phyloP scores from a whole-genome alignment of 1,140 invertebrate species.

The Zaprionus capensis region DNA sequence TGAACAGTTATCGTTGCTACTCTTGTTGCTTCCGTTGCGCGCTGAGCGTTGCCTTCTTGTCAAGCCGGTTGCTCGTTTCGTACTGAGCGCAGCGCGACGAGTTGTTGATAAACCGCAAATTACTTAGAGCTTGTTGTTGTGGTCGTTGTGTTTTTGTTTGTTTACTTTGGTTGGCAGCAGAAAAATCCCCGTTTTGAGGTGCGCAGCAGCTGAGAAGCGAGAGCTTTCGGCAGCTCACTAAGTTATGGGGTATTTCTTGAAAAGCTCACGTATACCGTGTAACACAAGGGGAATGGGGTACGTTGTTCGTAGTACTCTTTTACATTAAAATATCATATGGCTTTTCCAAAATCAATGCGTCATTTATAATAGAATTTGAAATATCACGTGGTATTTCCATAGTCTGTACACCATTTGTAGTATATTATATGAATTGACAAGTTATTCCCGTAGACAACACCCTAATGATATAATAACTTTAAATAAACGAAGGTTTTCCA shows the following conservation, averaged over 20 bases:
- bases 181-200: constrained; percentile 35
- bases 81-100: constrained; percentile 46
- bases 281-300: background rate
- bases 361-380: too few species aligned
- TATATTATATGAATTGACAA: too few species aligned
- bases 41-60: constrained; percentile 25
- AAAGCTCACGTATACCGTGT: constrained; percentile 34
- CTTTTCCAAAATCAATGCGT: too few species aligned
- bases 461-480: too few species aligned
- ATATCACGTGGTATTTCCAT: too few species aligned
- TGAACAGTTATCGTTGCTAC: constrained; percentile 1
- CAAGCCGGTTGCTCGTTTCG: constrained; percentile 45
- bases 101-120: constrained; percentile 43
- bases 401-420: too few species aligned
- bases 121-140: constrained; percentile 6
- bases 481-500: background rate
- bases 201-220: constrained; percentile 12
- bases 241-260: background rate
- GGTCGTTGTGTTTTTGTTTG: constrained; percentile 8
- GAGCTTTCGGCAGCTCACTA: constrained; percentile 24
- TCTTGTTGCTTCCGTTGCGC: background rate
- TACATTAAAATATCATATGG: background rate
- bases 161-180: constrained; percentile 7
- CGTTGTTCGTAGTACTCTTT: too few species aligned
- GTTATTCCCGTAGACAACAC: too few species aligned